Base-by-base conservation (phyloP, 1,140 invertebrate genomes). In the Drosophila arawakana region DNA sequence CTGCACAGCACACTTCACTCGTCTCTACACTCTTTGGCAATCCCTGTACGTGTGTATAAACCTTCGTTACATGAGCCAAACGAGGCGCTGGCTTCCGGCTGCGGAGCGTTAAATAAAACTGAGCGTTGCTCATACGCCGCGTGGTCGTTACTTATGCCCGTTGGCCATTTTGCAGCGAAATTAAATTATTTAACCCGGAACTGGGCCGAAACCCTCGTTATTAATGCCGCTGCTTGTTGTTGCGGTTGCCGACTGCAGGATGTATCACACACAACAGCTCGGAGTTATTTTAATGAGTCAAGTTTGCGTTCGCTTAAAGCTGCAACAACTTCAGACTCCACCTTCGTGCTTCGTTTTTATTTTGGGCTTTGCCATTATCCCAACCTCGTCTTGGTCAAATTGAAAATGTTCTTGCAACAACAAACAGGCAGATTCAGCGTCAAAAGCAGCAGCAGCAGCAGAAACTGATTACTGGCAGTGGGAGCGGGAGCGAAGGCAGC, bases 171-270 rank as follows among this genome's bases (percentile, higher is more conserved):
- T 84, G 74, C 84, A 78, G 77, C 63, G 74, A 89, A 88, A 88
- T 88, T 88, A 89, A 88, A 88, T 88, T 88, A 88, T 88, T 88
- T 88, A 88, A 84, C 84, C 84, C 84, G 84, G 84, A 88, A 88
- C 84, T 89, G 84, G 84, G 84, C 77, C 83, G 83, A 70, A 70
- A 49, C 50, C 34, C 52, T 65, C 63, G 61, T 78, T 63, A 63
- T 63, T 63, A 41, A 46, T 70, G 50, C 55, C 63, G 47, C 43
- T 73, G 39, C 11, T 66, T 63, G 58, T 25, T 34, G 76, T 35
- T 66, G 67, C 43, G 13, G 62, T 55, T 72, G 66, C 62, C 65
- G 49, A 43, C 35, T 1, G 49, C 84, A 89, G 84, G 80, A 89
- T 78, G 84, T 88, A 89, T 89, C 80, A 84, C 84, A 83, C 80